These are phyloP conservation scores for Alectoris magna DNA, from an alignment of 2,797 vertebrate species.

Conservation along the genomic window DNA sequence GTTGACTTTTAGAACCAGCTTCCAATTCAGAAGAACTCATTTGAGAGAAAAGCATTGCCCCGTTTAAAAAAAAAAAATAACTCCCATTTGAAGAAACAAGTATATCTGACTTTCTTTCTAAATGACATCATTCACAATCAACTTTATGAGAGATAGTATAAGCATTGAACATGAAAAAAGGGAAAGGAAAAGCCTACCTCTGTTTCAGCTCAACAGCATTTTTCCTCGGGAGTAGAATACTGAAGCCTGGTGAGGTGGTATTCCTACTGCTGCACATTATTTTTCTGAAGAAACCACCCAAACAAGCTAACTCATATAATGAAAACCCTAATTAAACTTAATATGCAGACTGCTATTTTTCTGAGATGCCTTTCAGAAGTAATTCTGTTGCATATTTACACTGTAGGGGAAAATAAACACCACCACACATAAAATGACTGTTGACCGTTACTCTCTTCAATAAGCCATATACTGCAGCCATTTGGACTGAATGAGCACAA, in stretches of 20 bases:
- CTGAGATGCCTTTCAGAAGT: not conserved
- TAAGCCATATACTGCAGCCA: accelerated
- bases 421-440: too few species aligned
- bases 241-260: not conserved
- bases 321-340: not conserved
- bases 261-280: not conserved
- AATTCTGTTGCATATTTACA: not conserved
- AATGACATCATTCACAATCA: not conserved
- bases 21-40: not conserved
- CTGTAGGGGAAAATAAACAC: not conserved
- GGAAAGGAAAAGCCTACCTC: not conserved
- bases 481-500: not conserved
- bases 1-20: not conserved
- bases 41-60: not conserved
- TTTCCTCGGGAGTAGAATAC: not conserved
- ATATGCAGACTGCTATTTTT: not conserved
- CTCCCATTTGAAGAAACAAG: not conserved
- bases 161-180: not conserved
- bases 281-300: not conserved
- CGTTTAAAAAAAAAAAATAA: not conserved
- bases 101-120: not conserved
- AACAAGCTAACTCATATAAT: not conserved
- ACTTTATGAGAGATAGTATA: not conserved
- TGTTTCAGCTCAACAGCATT: not conserved
- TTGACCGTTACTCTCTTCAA: not conserved